Base-by-base conservation (phyloP, 1,140 invertebrate genomes). In the Holotrichia oblita region DNA sequence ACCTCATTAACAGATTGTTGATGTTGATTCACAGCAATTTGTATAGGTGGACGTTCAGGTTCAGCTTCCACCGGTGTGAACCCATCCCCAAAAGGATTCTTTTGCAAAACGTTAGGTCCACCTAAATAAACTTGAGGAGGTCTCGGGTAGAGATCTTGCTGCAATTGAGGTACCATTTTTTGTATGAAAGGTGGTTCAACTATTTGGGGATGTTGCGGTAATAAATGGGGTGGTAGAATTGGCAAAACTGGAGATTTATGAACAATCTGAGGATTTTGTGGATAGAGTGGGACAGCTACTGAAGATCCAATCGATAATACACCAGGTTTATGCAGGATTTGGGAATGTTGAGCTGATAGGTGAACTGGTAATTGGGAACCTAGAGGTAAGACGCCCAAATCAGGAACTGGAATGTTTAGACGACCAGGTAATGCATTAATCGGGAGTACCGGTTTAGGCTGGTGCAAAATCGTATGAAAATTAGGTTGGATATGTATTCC, bases 311-410 rank as follows among this genome's bases (percentile, higher is more conserved):
- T 34, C 3, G 24, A 10, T 24, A 69, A 24, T 10, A 69, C 22
- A 0, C 17, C 41, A 14, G 75, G 75, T 48, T 76, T 76, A 10
- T 76, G 75, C 2, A 76, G 9, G 6, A 55, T n/a, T 22, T 76
- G 75, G 17, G 75, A 42, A 6, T 44, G 44, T 76, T 76, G 75
- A 0, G 41, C 14, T 10, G 41, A 12, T 14, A 76, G 12, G 0
- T 76, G 75, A 76, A 76, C 75, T 22, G 75, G 75, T n/a, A 76
- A 41, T 20, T 20, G 17, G 8, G 75, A n/a, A 6, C 75, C 75
- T 20, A 76, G 48, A 8, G 75, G 75, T n/a, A 76, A 17, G 7
- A 76, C 75, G 6, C 75, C 75, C 48, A 76, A 55, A 76, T 76
- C 44, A 10, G 75, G 75, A 76, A 76, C 75, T 8, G 75, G 75